These are phyloP conservation scores for Sarcophaga carnaria DNA, from an alignment of 2,888 invertebrate genomes.

Conservation along the genomic window DNA sequence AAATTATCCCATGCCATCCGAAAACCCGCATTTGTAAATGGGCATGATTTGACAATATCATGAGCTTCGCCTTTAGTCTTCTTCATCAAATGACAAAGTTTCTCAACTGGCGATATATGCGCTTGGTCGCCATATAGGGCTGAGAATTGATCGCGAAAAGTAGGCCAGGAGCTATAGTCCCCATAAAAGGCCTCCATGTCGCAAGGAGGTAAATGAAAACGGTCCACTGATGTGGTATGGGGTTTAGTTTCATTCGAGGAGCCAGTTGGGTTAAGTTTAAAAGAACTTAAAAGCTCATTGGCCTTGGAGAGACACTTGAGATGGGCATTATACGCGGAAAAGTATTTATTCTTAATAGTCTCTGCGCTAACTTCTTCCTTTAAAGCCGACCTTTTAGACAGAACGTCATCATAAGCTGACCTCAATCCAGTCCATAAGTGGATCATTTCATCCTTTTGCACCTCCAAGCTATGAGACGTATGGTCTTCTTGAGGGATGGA, in stretches of 20 bases:
- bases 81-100: not conserved
- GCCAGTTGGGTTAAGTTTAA: no score
- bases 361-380: no score
- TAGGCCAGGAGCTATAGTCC: not conserved
- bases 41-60: no score
- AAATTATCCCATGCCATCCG: not conserved
- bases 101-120: not conserved
- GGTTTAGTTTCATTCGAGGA: no score
- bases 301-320: not conserved
- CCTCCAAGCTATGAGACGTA: not conserved
- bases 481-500: not conserved
- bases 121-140: not conserved
- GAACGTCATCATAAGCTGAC: no score
- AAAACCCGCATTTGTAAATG: no score
- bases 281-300: constrained; percentile 3
- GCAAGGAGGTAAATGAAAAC: no score
- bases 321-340: not conserved
- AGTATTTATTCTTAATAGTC: constrained; percentile 1
- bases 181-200: no score
- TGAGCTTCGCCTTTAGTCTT: not conserved
- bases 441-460: not conserved
- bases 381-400: no score
- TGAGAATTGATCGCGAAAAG: not conserved
- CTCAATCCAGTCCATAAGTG: no score
- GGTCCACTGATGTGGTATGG: no score